phyloP scores from a whole-genome alignment of 2,888 invertebrate species.

The Pachydiplax longipennis region DNA sequence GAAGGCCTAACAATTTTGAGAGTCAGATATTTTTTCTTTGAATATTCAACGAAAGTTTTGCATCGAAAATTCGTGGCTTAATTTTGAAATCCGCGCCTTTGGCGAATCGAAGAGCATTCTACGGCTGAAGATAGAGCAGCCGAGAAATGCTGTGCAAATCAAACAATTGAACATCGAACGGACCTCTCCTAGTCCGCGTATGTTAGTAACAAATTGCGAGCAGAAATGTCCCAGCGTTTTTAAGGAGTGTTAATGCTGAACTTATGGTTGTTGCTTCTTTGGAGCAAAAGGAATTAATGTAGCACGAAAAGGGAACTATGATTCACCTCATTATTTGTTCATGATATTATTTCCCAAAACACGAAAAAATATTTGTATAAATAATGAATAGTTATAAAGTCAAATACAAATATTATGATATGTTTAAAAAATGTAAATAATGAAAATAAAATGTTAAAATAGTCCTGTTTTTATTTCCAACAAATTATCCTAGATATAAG shows the following conservation, averaged over 20 bases:
- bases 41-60: too few relatives aligned
- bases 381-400: neutral
- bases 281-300: neutral
- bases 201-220: neutral
- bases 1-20: too few relatives aligned
- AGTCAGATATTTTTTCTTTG: too few relatives aligned
- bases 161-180: neutral
- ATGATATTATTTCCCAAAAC: neutral
- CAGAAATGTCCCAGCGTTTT: neutral
- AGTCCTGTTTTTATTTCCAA: neutral
- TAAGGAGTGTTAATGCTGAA: neutral
- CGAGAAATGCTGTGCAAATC: too few relatives aligned
- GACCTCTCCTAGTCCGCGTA: neutral
- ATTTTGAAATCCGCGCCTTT: too few relatives aligned
- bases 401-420: constrained; percentile 17
- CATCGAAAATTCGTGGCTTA: too few relatives aligned
- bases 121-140: too few relatives aligned
- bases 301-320: neutral
- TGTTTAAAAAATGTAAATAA: constrained; percentile 41
- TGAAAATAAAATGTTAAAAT: constrained; percentile 39
- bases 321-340: neutral
- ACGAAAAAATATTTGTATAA: constrained; percentile 26
- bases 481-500: too few relatives aligned
- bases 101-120: too few relatives aligned
- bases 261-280: neutral